A percentile compares a stretch with the other conserved stretches of the same genome.
Evolutionary conservation across 2,113 vertebrate genomes (phyloP).

Genomic region (Herpetotheres cachinnans): DNA sequence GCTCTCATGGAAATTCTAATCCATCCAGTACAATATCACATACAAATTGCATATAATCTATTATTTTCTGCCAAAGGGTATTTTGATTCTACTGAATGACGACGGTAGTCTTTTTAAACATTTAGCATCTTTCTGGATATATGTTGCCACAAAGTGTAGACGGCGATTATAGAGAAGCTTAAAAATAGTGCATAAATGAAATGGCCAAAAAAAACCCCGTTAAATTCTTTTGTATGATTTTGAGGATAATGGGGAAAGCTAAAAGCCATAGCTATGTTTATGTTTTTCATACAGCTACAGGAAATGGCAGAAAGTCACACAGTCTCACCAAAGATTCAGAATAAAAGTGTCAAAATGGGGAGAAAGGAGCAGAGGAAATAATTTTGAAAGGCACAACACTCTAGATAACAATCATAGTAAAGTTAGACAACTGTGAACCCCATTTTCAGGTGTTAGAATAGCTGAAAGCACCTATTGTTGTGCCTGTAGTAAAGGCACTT

Average conservation of each 20-base stretch:
- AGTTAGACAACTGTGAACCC: not conserved
- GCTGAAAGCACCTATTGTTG: conserved; percentile 23
- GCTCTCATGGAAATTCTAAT: conserved; percentile 28
- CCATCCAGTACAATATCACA: not conserved
- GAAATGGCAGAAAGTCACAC: not conserved
- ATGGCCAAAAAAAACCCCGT: not conserved
- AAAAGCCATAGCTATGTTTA: conserved; percentile 7
- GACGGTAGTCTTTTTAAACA: not conserved
- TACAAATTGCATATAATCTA: not conserved
- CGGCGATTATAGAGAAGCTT: not conserved
- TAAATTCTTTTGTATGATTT: conserved; percentile 18
- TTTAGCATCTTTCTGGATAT: conserved; percentile 14
- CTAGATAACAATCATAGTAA: not conserved
- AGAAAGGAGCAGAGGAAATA: conserved; percentile 20
- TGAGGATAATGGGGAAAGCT: conserved; percentile 10
- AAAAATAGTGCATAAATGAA: conserved; percentile 5
- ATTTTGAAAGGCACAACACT: conserved; percentile 28
- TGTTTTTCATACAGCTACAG: not conserved
- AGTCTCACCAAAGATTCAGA: not conserved
- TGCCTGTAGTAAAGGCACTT: not conserved
- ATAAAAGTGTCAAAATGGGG: not conserved
- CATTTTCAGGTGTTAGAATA: not conserved
- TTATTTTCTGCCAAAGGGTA: conserved; percentile 32
- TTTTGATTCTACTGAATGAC: conserved; percentile 12
- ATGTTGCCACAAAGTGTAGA: not conserved